Evolutionary conservation across 2,797 vertebrate species (phyloP), one percentile per base, ranked within the genome.

Genomic region (Phoeniculus purpureus): DNA sequence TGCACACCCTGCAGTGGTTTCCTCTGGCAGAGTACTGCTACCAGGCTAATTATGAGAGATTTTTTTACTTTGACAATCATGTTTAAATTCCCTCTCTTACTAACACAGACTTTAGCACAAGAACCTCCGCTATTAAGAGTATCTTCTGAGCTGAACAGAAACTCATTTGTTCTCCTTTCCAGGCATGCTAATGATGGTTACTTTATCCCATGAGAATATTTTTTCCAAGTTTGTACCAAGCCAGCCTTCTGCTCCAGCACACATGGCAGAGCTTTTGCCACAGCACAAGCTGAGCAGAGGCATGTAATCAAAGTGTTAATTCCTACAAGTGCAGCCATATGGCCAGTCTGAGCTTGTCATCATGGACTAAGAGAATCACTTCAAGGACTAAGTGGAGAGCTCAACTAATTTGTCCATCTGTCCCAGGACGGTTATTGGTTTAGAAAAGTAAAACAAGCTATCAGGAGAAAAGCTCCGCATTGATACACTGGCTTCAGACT

Each of bases 271-370:
- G 92, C 89, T 94, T 91, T 71, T 87, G 80, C 81, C 61, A 72
- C 59, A 48, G 64, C 48, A 70, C 51, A 85, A 93, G 65, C 77
- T 7, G 3, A 76, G 62, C 52, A 47, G 48, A 72, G 48, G 66
- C 50, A 48, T 56, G 85, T 59, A 92, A 82, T 51, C 40, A 19
- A 88, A 88, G 73, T 15, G 86, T 85, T 90, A 93, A 90, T n/a
- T 83, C 68, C 77, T 92, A 55, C 85, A 93, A 96, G 18, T 50
- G 75, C 43, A 81, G 95, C 97, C 98, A 97, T 98, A 98, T 98
- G 98, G 97, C 93, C 92, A 74, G 93, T 96, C 94, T 97, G 89
- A 96, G 94, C 95, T 96, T 95, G 94, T 95, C 96, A 85, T 81
- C 92, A 84, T 18, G 60, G 94, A 93, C 95, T 93, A 89, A 83